These are phyloP conservation scores for Percopsis omiscomaycus DNA, from an alignment of 2,797 vertebrate genomes.

Conservation along the genomic window DNA sequence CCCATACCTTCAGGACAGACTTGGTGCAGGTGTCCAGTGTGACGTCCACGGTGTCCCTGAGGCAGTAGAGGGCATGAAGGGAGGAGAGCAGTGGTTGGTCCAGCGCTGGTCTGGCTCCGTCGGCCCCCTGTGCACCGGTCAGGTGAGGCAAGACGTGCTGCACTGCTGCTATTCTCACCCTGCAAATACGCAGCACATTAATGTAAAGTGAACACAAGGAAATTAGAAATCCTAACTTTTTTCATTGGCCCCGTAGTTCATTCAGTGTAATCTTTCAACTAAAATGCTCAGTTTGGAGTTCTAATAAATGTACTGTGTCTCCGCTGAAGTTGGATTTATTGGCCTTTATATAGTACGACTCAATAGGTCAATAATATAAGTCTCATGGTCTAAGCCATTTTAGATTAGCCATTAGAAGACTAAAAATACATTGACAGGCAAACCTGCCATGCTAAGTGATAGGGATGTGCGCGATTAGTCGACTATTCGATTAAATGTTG, in stretches of 20 bases:
- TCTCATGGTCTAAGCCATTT: too few species aligned
- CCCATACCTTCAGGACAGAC: slow-evolving; percentile 87
- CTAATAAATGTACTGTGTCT: not conserved
- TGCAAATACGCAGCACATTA: slow-evolving; percentile 56
- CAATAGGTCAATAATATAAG: not conserved
- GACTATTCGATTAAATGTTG: too few species aligned
- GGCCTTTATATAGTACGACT: not conserved
- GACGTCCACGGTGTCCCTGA: slow-evolving; percentile 80
- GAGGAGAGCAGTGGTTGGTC: slow-evolving; percentile 74
- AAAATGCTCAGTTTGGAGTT: not conserved
- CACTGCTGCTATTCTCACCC: slow-evolving; percentile 83
- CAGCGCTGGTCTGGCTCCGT: slow-evolving; percentile 71
- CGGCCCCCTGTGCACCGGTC: slow-evolving; percentile 68
- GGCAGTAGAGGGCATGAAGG: slow-evolving; percentile 80
- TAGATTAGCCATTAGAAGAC: too few species aligned
- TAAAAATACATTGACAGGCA: too few species aligned
- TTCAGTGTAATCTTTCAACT: not conserved
- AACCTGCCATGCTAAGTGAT: slow-evolving; percentile 6
- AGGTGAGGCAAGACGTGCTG: slow-evolving; percentile 86
- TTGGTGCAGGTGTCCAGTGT: slow-evolving; percentile 81
- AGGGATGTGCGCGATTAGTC: not conserved
- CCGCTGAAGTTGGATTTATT: not conserved
- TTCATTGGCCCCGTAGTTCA: not conserved
- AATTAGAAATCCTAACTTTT: too few species aligned
- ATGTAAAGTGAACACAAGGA: too few species aligned